A percentile compares a stretch with the other conserved stretches of the same genome.
phyloP scores from a whole-genome alignment of 2,888 invertebrate species.

The Eucera pruinosa region DNA sequence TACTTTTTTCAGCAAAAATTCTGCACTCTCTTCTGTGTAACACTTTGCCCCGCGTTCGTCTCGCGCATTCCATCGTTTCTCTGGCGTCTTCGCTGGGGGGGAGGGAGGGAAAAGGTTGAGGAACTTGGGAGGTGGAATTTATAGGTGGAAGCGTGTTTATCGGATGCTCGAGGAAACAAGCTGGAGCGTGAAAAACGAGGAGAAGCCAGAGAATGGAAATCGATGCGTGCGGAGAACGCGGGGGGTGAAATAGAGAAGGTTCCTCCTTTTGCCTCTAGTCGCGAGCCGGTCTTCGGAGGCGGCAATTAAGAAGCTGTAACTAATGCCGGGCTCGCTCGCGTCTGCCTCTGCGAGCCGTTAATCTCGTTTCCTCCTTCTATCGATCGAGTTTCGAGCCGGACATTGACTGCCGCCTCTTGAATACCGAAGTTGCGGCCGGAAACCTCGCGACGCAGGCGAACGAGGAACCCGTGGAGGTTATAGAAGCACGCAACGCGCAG shows the following conservation, averaged over 20 bases:
- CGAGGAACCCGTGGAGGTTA: not conserved
- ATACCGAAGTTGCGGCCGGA: conserved; percentile 40
- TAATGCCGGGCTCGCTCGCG: conserved; percentile 50
- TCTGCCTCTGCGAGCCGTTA: conserved; percentile 58
- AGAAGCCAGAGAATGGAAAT: conserved; percentile 54
- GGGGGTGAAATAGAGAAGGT: conserved; percentile 19
- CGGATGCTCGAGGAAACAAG: conserved; percentile 6
- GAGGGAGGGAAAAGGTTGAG: too few relatives aligned
- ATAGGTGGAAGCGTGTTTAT: too few relatives aligned
- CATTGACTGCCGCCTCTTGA: conserved; percentile 62
- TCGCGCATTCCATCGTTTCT: too few relatives aligned
- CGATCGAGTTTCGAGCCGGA: conserved; percentile 62
- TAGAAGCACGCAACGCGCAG: conserved; percentile 5
- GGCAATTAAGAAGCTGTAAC: conserved; percentile 68
- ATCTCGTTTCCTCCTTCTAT: conserved; percentile 67
- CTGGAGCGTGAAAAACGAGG: conserved; percentile 33
- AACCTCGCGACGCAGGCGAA: not conserved
- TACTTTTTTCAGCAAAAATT: too few relatives aligned
- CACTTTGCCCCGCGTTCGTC: too few relatives aligned
- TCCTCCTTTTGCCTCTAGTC: conserved; percentile 18
- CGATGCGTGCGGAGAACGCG: conserved; percentile 43
- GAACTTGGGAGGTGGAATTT: too few relatives aligned
- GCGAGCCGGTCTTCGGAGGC: conserved; percentile 60
- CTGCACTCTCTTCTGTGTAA: too few relatives aligned
- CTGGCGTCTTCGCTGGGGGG: too few relatives aligned